Evolutionary conservation across 2,888 invertebrate species (phyloP), one percentile per base, ranked within the genome.

Genomic region (Dryomyza anilis): DNA sequence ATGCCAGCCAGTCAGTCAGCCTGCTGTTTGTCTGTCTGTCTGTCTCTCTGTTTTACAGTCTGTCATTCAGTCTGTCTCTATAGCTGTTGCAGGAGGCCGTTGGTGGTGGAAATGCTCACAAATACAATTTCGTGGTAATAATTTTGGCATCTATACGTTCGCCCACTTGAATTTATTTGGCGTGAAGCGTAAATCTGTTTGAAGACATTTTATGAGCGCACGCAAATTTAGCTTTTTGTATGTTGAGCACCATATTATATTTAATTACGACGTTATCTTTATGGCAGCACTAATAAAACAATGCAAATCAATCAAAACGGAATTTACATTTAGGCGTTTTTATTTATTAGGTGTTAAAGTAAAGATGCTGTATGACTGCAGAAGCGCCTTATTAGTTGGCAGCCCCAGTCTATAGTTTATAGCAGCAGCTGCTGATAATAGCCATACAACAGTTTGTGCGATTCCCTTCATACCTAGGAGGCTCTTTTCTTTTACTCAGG

Each of bases 121-220:
- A 63, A 52, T 23, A 43, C 61, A 61, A 58, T 63, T 39, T 64
- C 48, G 43, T 60, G 57, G 63, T 64, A 58, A 64, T 64, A 57
- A 66, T 56, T 64, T 65, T 66, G n/a, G n/a, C n/a, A 64, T 67
- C 63, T 66, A 52, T 63, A 62, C 62, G n/a, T n/a, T 64, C 69
- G 65, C 65, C 67, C 67, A 69, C 67, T 69, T 67, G 55, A 70
- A 69, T 63, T 70, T 68, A 70, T 68, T 62, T 64, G 68, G 67
- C 67, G 68, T 66, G 68, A 73, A 73, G 70, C 70, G 71, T 64
- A 66, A 68, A 66, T 68, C 66, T 62, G 63, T 64, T 67, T 68
- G 64, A 63, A 68, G 71, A 70, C 68, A 70, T 70, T 65, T 69
- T 69, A 59, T 48, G 23, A 39, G 21, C 43, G 29, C 43, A 46